A percentile compares a stretch with the other conserved stretches of the same genome.
Conservation (phyloP, 2,797 vertebrate species). For the Poecilia gillii region DNA sequence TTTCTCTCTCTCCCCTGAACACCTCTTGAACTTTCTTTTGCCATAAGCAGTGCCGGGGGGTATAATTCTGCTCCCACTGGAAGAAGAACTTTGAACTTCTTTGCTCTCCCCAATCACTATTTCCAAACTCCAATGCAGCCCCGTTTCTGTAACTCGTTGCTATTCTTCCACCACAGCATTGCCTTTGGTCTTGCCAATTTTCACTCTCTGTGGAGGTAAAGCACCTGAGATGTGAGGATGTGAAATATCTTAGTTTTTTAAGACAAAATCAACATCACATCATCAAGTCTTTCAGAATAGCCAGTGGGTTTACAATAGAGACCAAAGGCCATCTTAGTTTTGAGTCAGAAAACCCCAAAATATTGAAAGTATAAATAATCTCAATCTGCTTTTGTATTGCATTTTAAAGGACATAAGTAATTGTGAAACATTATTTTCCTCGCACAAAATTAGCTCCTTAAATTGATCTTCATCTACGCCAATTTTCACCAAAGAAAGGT, state of each 20-base stretch:
- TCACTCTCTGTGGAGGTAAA: conserved; percentile 13
- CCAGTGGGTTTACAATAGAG: neutral
- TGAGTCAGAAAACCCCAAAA: neutral
- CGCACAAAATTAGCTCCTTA: neutral
- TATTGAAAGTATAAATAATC: neutral
- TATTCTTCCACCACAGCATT: conserved; percentile 52
- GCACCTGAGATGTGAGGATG: neutral
- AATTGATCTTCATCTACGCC: neutral
- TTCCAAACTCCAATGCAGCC: conserved; percentile 22
- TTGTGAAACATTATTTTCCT: neutral
- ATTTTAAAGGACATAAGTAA: neutral
- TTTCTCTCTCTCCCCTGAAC: conserved; percentile 37
- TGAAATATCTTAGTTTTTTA: neutral
- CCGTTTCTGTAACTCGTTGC: conserved; percentile 28
- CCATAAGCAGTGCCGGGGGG: conserved; percentile 71
- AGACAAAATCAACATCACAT: neutral
- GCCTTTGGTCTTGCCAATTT: conserved; percentile 36
- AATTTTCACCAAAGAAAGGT: neutral
- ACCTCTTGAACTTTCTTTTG: conserved; percentile 78
- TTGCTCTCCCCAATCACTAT: conserved; percentile 42
- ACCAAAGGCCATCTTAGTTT: neutral
- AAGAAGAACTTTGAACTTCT: conserved; percentile 62
- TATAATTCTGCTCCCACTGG: conserved; percentile 65
- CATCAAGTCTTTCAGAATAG: conserved; percentile 21
- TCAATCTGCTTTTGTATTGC: neutral